Base-by-base conservation (phyloP, 2,797 vertebrate genomes). In the Halcyon leucocephala region DNA sequence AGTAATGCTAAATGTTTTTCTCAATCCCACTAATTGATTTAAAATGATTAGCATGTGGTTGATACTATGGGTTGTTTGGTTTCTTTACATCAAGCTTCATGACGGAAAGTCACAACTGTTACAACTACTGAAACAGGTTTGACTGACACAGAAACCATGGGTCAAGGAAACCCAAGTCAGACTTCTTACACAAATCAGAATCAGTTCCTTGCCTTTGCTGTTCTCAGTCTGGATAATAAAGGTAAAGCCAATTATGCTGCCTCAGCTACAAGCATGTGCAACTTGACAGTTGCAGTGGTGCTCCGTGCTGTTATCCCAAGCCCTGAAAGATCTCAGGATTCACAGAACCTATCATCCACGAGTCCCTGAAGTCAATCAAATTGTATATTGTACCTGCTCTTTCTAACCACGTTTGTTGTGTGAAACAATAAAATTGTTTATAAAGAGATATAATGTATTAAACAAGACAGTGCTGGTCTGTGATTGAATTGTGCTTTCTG, bases 341-440 rank as follows among this genome's bases (percentile, higher is more conserved):
- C 82, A 83, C 16, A 7, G 76, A 64, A 78, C 9, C 7, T 33
- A 15, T 39, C n/a, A 46, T 48, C 74, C 58, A n/a, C 0, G 1
- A 51, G 42, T 54, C 65, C 77, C 17, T 86, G 54, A 79, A 81
- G 48, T 46, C 54, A 65, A 46, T 57, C 41, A 39, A 72, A 20
- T 52, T 85, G 61, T 77, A 37, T 61, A 46, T 49, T 93, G 37
- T 67, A 74, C 57, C 16, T 39, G 41, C 24, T 90, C 80, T 91
- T 95, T 90, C 94, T 91, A 83, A 89, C 51, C 20, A 11, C 7
- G 0, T 87, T 65, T 71, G 55, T 87, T 93, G 57, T 74, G 82
- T 10, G 12, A 92, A 87, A 73, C 78, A 91, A 66, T 92, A 52
- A 64, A 70, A 39, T 25, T 28, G 35, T 86, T 93, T 61, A 62